A percentile compares a stretch with the other conserved stretches of the same genome.
Conservation (phyloP, 2,797 vertebrate species). For the Notolepis coatsorum region DNA sequence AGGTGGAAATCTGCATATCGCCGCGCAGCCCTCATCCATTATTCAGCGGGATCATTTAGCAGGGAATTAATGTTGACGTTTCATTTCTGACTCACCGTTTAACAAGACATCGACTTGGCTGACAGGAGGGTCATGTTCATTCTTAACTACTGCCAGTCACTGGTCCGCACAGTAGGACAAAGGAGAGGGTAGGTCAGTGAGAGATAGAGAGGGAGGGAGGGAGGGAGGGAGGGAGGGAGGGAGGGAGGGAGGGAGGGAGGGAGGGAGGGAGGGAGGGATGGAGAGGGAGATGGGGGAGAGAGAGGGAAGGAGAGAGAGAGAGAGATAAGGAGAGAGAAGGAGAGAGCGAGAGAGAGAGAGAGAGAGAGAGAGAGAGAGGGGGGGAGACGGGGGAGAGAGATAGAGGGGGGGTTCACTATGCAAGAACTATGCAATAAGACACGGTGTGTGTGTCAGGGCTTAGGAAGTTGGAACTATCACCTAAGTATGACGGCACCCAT, state of each 20-base stretch:
- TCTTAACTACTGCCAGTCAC: constrained; percentile 74
- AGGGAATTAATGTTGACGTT: constrained; percentile 81
- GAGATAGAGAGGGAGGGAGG: constrained; percentile 10
- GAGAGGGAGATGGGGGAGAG: too few species aligned
- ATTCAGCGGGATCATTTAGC: constrained; percentile 80
- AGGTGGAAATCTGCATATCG: constrained; percentile 79
- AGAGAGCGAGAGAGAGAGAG: too few species aligned
- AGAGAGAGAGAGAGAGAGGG: too few species aligned
- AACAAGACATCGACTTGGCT: constrained; percentile 74
- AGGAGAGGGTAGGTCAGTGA: constrained; percentile 49
- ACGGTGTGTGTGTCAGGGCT: too few species aligned
- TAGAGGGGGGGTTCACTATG: background rate
- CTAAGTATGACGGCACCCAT: too few species aligned
- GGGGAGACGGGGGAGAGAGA: too few species aligned
- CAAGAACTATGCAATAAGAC: too few species aligned
- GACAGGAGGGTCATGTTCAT: constrained; percentile 72
- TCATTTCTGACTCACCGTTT: constrained; percentile 75
- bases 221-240: background rate
- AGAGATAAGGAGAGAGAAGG: too few species aligned
- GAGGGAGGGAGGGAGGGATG: too few species aligned
- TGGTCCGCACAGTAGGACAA: constrained; percentile 20
- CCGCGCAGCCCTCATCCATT: constrained; percentile 76
- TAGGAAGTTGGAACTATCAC: too few species aligned
- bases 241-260: background rate
- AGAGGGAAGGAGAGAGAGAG: background rate